Conservation (phyloP, 1,140 invertebrate species). For the Hestina assimilis region DNA sequence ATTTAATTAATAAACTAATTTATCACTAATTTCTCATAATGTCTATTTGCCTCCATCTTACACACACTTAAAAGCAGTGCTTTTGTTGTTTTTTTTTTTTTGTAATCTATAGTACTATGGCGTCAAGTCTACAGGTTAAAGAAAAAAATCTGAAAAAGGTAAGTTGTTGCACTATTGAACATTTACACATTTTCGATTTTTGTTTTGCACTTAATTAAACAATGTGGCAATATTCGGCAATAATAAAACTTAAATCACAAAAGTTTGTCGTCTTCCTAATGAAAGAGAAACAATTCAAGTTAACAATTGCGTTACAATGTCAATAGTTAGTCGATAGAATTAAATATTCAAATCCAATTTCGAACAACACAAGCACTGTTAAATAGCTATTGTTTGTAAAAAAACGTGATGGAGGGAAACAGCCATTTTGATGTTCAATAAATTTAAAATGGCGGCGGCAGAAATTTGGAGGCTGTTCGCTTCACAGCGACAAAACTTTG, state of each 20-base stretch:
- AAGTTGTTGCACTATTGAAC: slow-evolving; percentile 4
- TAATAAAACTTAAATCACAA: too few relatives aligned
- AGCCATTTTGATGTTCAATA: slow-evolving; percentile 35
- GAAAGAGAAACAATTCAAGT: too few relatives aligned
- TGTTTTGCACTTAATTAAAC: background rate
- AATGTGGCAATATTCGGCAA: background rate
- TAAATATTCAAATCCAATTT: slow-evolving; percentile 11
- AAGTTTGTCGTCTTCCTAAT: too few relatives aligned
- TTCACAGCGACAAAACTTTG: slow-evolving; percentile 53
- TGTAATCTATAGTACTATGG: background rate
- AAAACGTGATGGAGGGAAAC: slow-evolving; percentile 27
- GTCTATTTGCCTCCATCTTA: slow-evolving; percentile 3
- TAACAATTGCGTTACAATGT: background rate
- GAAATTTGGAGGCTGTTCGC: slow-evolving; percentile 83
- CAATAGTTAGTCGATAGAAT: background rate
- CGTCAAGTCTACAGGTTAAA: background rate
- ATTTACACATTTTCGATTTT: background rate
- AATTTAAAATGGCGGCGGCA: slow-evolving; percentile 70
- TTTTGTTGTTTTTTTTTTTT: background rate
- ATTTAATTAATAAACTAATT: slow-evolving; percentile 2
- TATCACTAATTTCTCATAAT: background rate
- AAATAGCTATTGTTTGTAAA: slow-evolving; percentile 16
- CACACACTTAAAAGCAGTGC: background rate
- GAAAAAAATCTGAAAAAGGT: background rate
- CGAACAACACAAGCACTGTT: slow-evolving; percentile 26